Evolutionary conservation across 1,140 invertebrate species (phyloP), one percentile per base, ranked within the genome.

Genomic region (Meloidogyne floridensis): DNA sequence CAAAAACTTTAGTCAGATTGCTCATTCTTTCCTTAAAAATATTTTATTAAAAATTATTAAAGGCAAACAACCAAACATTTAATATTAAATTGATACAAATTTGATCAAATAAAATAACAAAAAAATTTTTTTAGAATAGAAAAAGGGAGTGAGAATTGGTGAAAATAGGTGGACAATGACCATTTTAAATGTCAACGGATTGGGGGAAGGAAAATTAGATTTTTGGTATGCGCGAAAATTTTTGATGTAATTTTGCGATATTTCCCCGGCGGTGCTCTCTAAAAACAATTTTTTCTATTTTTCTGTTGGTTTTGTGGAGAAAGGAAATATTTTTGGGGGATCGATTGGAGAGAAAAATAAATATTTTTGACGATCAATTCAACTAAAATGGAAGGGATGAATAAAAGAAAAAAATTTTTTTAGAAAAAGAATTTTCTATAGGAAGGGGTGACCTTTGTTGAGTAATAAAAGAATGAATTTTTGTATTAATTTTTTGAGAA

Each of bases 261-360:
- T 47, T 74, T 74, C 72, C 72, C 53, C 15, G 43, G 43, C 53
- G 43, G 72, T n/a, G 72, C 72, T 73, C 51, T 3, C 72, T 2
- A 32, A 32, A 74, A 4, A 74, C 43, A 47, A 74, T 74, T 74
- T 76, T 15, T 18, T 11, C 15, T 15, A 47, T 47, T 32, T 75
- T 80, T 13, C 32, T 32, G 32, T 3, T 15, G n/a, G 10, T 80
- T 80, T 47, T 80, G 7, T 77, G 8, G 10, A 77, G 59, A 65
- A 65, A n/a, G n/a, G 0, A 54, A 11, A 13, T n/a, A n/a, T 65
- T n/a, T n/a, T 7, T 2, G 4, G 5, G 5, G 15, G 59, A 65
- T 65, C n/a, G 59, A 65, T 65, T 65, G 1, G n/a, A 7, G n/a
- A 65, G 13, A 15, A 54, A 54, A 15, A 65, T 6, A 65, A 65